phyloP scores from a whole-genome alignment of 2,113 vertebrate species.

The Potamarius usumacintae region DNA sequence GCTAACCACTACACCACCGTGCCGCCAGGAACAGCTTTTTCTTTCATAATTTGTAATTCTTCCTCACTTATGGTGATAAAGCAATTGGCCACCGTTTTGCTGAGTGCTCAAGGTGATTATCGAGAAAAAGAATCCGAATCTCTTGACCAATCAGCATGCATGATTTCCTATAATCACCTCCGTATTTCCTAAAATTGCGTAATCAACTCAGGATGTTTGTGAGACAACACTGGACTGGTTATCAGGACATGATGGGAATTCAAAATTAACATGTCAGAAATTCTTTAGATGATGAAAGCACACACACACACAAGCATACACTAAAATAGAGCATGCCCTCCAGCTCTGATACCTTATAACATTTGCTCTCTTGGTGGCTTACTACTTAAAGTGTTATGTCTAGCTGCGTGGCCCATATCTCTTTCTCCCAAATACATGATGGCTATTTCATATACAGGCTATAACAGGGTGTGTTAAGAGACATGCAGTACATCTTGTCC shows the following conservation, averaged over 20 bases:
- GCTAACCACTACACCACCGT: no score
- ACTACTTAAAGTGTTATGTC: slow-evolving; percentile 12
- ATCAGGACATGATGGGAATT: slow-evolving; percentile 42
- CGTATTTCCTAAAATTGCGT: slow-evolving; percentile 6
- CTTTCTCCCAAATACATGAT: not conserved
- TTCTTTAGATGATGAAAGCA: not conserved
- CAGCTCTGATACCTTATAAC: slow-evolving; percentile 4
- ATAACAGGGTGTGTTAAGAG: not conserved
- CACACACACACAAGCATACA: slow-evolving; percentile 15
- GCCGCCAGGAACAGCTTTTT: no score
- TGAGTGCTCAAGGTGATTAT: no score
- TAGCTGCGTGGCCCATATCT: slow-evolving; percentile 8
- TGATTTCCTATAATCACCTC: no score
- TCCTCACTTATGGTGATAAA: no score
- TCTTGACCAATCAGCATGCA: no score
- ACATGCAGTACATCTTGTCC: slow-evolving; percentile 21
- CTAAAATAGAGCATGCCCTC: not conserved
- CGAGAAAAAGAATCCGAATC: no score
- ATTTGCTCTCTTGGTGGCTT: not conserved
- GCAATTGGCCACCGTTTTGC: no score
- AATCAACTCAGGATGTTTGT: slow-evolving; percentile 38
- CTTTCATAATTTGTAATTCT: no score
- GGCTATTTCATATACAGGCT: slow-evolving; percentile 7
- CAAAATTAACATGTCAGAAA: not conserved
- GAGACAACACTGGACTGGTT: slow-evolving; percentile 37